phyloP scores from a whole-genome alignment of 53 echinoderm and acorn worm genomes.

The Antedon mediterranea region DNA sequence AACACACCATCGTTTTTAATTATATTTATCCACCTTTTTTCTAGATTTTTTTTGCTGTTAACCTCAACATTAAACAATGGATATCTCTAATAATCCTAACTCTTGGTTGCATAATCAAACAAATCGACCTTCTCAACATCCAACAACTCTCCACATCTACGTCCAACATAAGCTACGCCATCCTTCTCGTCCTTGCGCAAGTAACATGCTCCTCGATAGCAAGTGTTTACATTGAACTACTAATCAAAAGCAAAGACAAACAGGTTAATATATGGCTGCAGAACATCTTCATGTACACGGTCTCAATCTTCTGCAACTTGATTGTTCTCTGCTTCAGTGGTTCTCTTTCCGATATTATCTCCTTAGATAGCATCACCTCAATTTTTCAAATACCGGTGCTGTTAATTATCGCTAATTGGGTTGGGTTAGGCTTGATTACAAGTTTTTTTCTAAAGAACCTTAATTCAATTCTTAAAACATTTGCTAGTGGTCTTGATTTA shows the following conservation, averaged over 20 bases:
- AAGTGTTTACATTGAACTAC: slow-evolving; percentile 79
- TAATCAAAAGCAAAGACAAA: slow-evolving; percentile 39
- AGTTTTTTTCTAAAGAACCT: slow-evolving; percentile 58
- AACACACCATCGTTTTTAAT: background rate
- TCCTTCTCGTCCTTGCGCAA: slow-evolving; percentile 51
- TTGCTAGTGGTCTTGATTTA: slow-evolving; percentile 67
- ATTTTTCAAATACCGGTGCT: slow-evolving; percentile 28
- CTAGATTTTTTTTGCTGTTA: slow-evolving; percentile 50
- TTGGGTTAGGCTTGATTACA: slow-evolving; percentile 61
- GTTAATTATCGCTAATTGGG: slow-evolving; percentile 41
- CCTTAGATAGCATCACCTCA: slow-evolving; percentile 5
- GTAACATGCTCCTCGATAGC: slow-evolving; percentile 61
- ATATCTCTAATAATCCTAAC: slow-evolving; percentile 60
- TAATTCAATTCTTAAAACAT: slow-evolving; percentile 86
- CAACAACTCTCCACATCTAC: background rate
- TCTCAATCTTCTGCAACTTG: slow-evolving; percentile 41
- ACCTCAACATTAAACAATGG: slow-evolving; percentile 61
- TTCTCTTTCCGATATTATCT: background rate
- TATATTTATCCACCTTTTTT: background rate
- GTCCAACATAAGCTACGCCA: background rate
- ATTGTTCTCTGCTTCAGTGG: slow-evolving; percentile 14
- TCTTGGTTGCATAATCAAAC: slow-evolving; percentile 60
- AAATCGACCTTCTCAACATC: slow-evolving; percentile 19
- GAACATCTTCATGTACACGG: slow-evolving; percentile 69
- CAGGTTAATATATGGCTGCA: slow-evolving; percentile 76